Evolutionary conservation across 2,113 vertebrate genomes (phyloP).

Genomic region (Martes martes): DNA sequence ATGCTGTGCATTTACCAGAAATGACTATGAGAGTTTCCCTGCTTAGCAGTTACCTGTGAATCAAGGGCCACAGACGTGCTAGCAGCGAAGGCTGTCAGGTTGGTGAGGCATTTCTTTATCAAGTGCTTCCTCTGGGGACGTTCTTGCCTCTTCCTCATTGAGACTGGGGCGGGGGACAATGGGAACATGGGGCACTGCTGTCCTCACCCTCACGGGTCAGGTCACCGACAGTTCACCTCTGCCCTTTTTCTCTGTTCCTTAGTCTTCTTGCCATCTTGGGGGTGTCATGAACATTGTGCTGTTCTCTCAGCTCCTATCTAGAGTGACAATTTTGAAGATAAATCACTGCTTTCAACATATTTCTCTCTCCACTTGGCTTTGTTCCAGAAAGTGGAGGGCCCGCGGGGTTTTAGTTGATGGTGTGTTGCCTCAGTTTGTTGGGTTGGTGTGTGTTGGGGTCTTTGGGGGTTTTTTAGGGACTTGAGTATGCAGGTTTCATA

Average conservation of each 20-base stretch:
- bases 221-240: neutral
- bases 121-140: neutral
- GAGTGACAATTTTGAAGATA: neutral
- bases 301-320: neutral
- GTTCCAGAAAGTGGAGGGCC: neutral
- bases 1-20: neutral
- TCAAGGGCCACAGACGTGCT: neutral
- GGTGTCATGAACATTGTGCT: neutral
- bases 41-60: neutral
- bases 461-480: neutral
- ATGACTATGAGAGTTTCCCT: neutral
- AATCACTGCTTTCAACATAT: neutral
- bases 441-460: neutral
- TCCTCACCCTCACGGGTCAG: rapidly evolving
- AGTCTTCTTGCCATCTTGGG: neutral
- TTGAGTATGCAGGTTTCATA: neutral
- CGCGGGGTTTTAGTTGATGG: neutral
- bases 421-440: neutral
- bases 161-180: neutral
- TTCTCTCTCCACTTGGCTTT: neutral
- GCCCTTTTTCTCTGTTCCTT: neutral
- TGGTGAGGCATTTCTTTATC: neutral
- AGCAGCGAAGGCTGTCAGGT: neutral
- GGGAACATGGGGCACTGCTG: neutral
- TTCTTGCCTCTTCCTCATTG: neutral